A percentile compares a stretch with the other conserved stretches of the same genome.
phyloP scores from a whole-genome alignment of 1,140 invertebrate species.

The silkworm (Bombyx mori) region DNA sequence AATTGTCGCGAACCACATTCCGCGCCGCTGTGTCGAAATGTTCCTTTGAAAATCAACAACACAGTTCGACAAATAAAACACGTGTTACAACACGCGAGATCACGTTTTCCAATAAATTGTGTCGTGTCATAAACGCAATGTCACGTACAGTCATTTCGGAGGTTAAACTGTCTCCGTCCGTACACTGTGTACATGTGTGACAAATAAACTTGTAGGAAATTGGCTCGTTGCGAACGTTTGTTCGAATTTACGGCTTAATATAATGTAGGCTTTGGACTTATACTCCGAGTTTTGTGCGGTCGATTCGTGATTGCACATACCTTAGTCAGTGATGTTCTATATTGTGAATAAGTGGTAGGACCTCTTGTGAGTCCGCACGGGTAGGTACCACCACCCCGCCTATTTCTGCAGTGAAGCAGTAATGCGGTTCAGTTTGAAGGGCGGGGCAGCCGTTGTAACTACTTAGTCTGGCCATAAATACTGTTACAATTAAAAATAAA shows the following conservation, averaged over 20 bases:
- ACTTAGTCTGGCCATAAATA: too few relatives aligned
- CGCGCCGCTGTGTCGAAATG: background rate
- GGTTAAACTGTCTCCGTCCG: conserved; percentile 16
- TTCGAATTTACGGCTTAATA: conserved; percentile 41
- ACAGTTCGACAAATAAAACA: conserved; percentile 14
- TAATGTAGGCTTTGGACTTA: conserved; percentile 28
- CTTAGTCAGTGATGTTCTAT: background rate
- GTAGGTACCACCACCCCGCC: too few relatives aligned
- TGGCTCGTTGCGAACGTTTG: conserved; percentile 27
- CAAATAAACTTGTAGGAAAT: conserved; percentile 39
- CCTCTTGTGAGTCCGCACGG: too few relatives aligned
- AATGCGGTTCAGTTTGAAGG: too few relatives aligned
- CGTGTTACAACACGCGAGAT: conserved; percentile 13
- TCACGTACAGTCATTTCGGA: conserved; percentile 27
- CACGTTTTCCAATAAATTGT: conserved; percentile 34
- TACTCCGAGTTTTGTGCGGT: conserved; percentile 20
- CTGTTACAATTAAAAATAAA: too few relatives aligned
- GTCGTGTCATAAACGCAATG: conserved; percentile 23
- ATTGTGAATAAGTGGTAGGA: background rate
- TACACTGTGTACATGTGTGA: conserved; percentile 14
- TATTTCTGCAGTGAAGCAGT: too few relatives aligned
- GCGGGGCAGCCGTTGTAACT: too few relatives aligned
- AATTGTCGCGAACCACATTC: conserved; percentile 2
- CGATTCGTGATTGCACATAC: background rate
- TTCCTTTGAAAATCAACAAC: conserved; percentile 6